Evolutionary conservation across 2,113 vertebrate species (phyloP).

Genomic region (Aspidoscelis tigris): DNA sequence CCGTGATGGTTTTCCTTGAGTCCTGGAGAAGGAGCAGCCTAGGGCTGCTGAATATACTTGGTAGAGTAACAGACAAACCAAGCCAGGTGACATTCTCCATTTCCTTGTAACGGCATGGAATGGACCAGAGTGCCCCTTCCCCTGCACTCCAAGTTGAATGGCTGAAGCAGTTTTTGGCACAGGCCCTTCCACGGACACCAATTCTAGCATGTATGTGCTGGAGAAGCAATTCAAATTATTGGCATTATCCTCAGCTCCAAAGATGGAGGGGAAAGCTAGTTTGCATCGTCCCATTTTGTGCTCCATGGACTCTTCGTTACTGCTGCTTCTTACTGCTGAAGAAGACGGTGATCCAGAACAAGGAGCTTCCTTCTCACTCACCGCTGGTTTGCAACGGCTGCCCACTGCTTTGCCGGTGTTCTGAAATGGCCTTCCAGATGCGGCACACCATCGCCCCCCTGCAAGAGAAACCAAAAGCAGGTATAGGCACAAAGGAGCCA

Average conservation of each 20-base stretch:
- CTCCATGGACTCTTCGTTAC: background rate
- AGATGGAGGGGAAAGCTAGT: background rate
- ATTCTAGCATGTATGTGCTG: background rate
- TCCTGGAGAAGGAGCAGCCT: no score
- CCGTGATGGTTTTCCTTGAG: no score
- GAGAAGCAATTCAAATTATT: background rate
- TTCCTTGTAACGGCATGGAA: no score
- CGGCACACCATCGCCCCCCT: conserved; percentile 86
- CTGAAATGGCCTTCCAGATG: conserved; percentile 83
- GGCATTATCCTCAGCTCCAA: no score
- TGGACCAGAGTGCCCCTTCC: no score
- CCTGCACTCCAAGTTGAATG: background rate
- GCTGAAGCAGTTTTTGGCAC: background rate
- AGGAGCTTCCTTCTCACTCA: background rate
- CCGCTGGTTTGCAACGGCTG: conserved; percentile 15
- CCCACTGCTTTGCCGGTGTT: conserved; percentile 62
- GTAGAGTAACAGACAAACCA: no score
- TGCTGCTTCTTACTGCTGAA: background rate
- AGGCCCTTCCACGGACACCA: no score
- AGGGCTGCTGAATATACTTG: no score
- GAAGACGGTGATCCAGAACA: background rate
- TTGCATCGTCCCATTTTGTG: background rate
- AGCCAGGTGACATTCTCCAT: no score
- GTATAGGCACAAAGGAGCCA: background rate
- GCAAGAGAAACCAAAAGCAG: conserved; percentile 38